Conservation (phyloP, 2,797 vertebrate genomes). For the Botia almorhae region DNA sequence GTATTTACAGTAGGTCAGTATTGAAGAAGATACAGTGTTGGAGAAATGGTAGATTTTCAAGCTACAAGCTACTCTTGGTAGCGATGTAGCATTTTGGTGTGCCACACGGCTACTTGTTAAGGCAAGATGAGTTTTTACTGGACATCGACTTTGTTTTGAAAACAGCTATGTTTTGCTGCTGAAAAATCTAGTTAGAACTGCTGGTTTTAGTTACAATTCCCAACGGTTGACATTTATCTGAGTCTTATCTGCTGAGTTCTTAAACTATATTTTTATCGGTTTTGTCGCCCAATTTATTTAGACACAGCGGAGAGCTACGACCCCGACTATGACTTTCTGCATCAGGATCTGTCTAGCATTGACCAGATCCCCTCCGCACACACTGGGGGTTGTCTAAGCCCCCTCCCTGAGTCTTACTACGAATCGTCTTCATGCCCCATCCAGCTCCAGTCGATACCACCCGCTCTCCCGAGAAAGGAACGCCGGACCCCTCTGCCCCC, state of each 20-base stretch:
- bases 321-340: conserved; percentile 91
- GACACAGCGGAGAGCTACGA: conserved; percentile 84
- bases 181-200: too few relatives aligned
- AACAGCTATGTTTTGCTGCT: background rate
- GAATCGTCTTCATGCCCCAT: conserved; percentile 79
- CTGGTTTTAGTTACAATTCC: too few relatives aligned
- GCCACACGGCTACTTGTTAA: too few relatives aligned
- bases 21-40: background rate
- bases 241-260: conserved; percentile 9
- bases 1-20: background rate
- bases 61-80: background rate
- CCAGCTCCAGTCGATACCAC: conserved; percentile 66
- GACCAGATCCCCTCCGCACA: conserved; percentile 79
- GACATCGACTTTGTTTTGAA: background rate
- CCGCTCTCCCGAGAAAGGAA: conserved; percentile 88
- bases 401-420: conserved; percentile 80
- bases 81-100: too few relatives aligned
- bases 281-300: conserved; percentile 7
- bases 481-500: conserved; percentile 71
- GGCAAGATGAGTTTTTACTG: too few relatives aligned
- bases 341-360: conserved; percentile 85
- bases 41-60: background rate
- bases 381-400: conserved; percentile 75
- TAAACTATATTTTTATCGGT: background rate
- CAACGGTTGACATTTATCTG: background rate